Evolutionary conservation across 2,797 vertebrate species (phyloP).

Genomic region (Botia kubotai): DNA sequence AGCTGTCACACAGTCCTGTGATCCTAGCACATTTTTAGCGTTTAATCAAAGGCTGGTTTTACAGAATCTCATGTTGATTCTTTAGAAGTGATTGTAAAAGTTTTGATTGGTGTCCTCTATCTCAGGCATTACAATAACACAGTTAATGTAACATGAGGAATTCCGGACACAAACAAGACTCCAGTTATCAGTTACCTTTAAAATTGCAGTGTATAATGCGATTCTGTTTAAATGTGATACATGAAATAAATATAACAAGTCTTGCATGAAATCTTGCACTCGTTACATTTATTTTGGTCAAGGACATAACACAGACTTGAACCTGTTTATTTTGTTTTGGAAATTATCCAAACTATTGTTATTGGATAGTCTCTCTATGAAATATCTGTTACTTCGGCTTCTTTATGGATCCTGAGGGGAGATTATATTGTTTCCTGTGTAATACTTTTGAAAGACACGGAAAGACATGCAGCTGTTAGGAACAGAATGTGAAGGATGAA

Average conservation of each 20-base stretch:
- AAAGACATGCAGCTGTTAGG: neutral
- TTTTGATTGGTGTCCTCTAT: neutral
- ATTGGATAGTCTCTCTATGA: neutral
- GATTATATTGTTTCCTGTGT: conserved; percentile 1
- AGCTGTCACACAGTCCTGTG: neutral
- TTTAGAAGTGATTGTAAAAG: neutral
- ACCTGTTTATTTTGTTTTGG: neutral
- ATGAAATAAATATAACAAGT: neutral
- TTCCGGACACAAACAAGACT: neutral
- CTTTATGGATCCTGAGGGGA: neutral
- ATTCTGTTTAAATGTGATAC: neutral
- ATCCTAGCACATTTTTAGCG: neutral
- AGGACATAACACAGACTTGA: neutral
- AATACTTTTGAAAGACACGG: neutral
- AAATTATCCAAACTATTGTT: neutral
- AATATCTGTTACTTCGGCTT: neutral
- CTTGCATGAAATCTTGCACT: neutral
- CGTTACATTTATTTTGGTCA: neutral
- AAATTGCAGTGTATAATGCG: neutral
- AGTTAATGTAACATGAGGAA: neutral
- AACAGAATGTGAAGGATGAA: conserved; percentile 4
- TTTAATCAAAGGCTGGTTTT: neutral
- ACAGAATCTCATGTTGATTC: neutral
- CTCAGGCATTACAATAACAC: neutral
- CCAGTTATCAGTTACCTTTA: too few species aligned